A percentile compares a stretch with the other conserved stretches of the same genome.
Conservation (phyloP, 2,113 vertebrate species). For the Lampris megalopsis region DNA sequence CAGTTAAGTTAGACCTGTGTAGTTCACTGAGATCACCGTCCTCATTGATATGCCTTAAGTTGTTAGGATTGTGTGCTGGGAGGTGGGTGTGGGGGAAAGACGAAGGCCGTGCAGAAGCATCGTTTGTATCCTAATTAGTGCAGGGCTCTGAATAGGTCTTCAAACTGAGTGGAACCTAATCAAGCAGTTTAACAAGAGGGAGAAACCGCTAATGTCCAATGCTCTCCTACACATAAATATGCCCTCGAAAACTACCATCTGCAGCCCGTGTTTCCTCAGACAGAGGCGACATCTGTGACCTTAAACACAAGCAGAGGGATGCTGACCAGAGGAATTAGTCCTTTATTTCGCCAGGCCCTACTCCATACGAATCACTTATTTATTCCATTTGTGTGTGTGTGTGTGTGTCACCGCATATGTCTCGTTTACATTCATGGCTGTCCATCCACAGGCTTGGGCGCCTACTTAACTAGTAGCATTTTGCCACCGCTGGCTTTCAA, state of each 20-base stretch:
- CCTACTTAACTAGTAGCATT: conserved; percentile 34
- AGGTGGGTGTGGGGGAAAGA: conserved; percentile 20
- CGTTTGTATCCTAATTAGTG: conserved; percentile 67
- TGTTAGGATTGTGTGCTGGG: background rate
- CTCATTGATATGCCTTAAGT: background rate
- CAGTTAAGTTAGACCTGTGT: conserved; percentile 30
- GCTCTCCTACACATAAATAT: conserved; percentile 27
- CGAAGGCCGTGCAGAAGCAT: conserved; percentile 43
- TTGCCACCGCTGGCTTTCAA: conserved; percentile 59
- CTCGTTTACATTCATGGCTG: conserved; percentile 3
- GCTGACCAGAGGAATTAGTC: conserved; percentile 43
- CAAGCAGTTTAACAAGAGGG: conserved; percentile 66
- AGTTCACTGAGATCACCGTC: background rate
- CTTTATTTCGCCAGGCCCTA: conserved; percentile 45
- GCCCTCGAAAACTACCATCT: conserved; percentile 46
- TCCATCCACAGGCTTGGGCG: conserved; percentile 22
- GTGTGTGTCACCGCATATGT: conserved; percentile 7
- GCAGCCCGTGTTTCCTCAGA: conserved; percentile 51
- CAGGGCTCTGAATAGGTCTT: conserved; percentile 64
- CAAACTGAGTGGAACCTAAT: conserved; percentile 72
- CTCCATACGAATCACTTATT: conserved; percentile 49
- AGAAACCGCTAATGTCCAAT: conserved; percentile 30
- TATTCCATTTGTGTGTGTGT: conserved; percentile 21
- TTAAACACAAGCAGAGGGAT: conserved; percentile 62
- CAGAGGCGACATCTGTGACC: conserved; percentile 65